Conservation (phyloP, 2,888 invertebrate genomes). For the Cerastoderma edule region DNA sequence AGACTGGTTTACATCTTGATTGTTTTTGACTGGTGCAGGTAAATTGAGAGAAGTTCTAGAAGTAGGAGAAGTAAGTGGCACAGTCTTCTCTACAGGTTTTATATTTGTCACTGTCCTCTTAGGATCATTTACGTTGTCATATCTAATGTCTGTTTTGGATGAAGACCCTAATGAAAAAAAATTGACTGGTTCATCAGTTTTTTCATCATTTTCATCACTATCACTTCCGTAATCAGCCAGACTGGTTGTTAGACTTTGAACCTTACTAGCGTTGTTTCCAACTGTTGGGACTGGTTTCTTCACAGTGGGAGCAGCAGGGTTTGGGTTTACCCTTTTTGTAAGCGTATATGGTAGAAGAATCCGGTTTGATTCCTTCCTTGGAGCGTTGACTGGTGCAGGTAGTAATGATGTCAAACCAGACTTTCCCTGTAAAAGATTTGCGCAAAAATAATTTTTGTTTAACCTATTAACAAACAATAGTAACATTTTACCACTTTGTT, state of each 20-base stretch:
- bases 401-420: conserved; percentile 72
- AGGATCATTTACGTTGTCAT: background rate
- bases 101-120: conserved; percentile 4
- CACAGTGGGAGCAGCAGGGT: conserved; percentile 1
- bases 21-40: conserved; percentile 45
- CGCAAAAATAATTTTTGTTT: too few relatives aligned
- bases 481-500: too few relatives aligned
- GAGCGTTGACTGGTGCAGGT: conserved; percentile 74
- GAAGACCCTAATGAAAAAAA: conserved; percentile 66
- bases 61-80: conserved; percentile 41
- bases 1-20: background rate
- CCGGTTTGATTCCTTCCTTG: conserved; percentile 75
- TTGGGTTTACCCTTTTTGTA: conserved; percentile 49
- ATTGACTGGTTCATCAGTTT: conserved; percentile 44
- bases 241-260: conserved; percentile 25
- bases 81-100: conserved; percentile 42
- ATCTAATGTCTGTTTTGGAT: background rate
- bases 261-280: conserved; percentile 5
- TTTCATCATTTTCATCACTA: conserved; percentile 69
- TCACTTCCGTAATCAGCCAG: conserved; percentile 69
- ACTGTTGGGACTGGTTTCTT: background rate
- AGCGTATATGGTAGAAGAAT: conserved; percentile 73
- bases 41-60: conserved; percentile 47
- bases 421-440: conserved; percentile 66
- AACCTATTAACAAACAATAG: too few relatives aligned